Evolutionary conservation across 1,140 invertebrate species (phyloP).

Genomic region (Dendrolimus punctatus): DNA sequence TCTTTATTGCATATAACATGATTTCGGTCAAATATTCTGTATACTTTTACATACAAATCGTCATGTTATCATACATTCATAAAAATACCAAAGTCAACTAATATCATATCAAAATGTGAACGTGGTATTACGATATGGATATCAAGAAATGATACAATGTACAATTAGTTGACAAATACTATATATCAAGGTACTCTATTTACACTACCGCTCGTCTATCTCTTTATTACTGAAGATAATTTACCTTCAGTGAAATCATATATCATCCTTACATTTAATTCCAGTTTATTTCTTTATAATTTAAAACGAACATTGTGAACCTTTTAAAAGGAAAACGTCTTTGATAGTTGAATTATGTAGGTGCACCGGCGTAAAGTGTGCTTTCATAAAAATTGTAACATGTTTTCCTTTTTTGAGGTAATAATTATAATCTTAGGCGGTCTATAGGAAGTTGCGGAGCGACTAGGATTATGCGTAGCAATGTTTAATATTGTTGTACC

Average conservation of each 20-base stretch:
- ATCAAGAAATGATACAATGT: neutral
- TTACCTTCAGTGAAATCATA: neutral
- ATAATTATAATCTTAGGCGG: conserved; percentile 42
- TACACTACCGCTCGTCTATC: conserved; percentile 15
- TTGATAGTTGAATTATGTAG: conserved; percentile 39
- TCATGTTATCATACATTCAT: neutral
- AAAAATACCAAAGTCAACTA: too few relatives aligned
- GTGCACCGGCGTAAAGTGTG: conserved; percentile 48
- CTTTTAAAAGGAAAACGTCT: conserved; percentile 55
- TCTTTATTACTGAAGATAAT: conserved; percentile 5
- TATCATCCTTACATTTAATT: conserved; percentile 1
- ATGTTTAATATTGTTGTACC: conserved; percentile 53
- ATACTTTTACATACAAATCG: neutral
- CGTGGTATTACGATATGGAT: too few relatives aligned
- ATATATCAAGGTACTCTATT: conserved; percentile 1
- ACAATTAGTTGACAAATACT: conserved; percentile 7
- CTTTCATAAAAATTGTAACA: conserved; percentile 45
- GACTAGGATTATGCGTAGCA: conserved; percentile 40
- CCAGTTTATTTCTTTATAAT: conserved; percentile 1
- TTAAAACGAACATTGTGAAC: conserved; percentile 36
- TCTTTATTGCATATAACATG: conserved; percentile 32
- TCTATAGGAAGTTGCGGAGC: conserved; percentile 65
- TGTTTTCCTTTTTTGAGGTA: conserved; percentile 56
- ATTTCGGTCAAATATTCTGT: conserved; percentile 18
- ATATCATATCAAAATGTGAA: too few relatives aligned